Conservation (phyloP, 2,888 invertebrate genomes). For the Fragum sueziense region DNA sequence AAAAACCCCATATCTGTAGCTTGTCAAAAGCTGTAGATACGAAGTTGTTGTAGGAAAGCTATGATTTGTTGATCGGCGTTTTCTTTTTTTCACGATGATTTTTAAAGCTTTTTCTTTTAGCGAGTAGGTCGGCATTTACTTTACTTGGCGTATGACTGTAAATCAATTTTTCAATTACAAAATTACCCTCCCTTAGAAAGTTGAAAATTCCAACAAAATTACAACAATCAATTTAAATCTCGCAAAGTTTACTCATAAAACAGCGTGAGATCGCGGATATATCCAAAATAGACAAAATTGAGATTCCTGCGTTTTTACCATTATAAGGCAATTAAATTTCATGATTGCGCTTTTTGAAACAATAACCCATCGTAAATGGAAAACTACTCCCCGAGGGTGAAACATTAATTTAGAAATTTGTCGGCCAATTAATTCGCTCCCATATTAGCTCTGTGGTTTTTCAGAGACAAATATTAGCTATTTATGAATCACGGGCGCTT, state of each 20-base stretch:
- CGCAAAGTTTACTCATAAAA: neutral
- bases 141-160: no score
- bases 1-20: no score
- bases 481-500: constrained; percentile 3
- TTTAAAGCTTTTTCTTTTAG: neutral
- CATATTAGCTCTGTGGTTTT: neutral
- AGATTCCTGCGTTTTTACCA: neutral
- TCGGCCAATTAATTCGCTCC: constrained; percentile 18
- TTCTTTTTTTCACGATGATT: neutral
- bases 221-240: no score
- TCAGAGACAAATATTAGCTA: constrained; percentile 21
- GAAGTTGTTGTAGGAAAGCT: neutral
- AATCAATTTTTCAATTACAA: no score
- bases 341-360: constrained; percentile 16
- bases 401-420: constrained; percentile 27
- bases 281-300: neutral
- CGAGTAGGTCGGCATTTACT: no score
- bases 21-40: no score
- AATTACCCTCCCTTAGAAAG: no score
- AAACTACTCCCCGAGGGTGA: constrained; percentile 4
- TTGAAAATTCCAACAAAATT: no score
- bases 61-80: neutral
- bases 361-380: constrained; percentile 15
- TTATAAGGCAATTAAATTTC: constrained; percentile 11
- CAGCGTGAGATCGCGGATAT: neutral